Conservation (phyloP, 2,888 invertebrate species). For the Mimas tiliae region DNA sequence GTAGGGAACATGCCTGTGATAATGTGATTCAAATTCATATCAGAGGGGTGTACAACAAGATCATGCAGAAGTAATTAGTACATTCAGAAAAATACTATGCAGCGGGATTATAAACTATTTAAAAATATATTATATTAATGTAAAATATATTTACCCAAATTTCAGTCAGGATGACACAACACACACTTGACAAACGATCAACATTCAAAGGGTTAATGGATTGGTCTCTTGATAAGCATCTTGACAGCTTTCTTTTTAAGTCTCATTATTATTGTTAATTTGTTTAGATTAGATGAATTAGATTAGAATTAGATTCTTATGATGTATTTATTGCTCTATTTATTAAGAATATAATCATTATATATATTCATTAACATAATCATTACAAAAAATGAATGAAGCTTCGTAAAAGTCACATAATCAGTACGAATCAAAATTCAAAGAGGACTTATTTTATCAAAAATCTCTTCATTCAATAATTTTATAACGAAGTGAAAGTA, state of each 20-base stretch:
- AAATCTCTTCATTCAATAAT: constrained; percentile 57
- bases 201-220: constrained; percentile 66
- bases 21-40: constrained; percentile 58
- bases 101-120: constrained; percentile 75
- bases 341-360: constrained; percentile 8
- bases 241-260: constrained; percentile 79
- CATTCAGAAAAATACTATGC: constrained; percentile 78
- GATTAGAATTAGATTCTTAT: constrained; percentile 37
- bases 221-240: constrained; percentile 78
- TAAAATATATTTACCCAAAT: constrained; percentile 82
- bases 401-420: not conserved
- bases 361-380: no score
- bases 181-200: constrained; percentile 74
- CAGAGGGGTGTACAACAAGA: constrained; percentile 69
- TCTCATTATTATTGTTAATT: constrained; percentile 41
- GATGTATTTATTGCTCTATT: constrained; percentile 33
- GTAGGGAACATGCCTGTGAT: constrained; percentile 68
- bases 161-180: constrained; percentile 81
- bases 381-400: constrained; percentile 15
- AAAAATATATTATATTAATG: constrained; percentile 68
- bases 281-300: constrained; percentile 21
- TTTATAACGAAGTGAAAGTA: constrained; percentile 51
- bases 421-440: not conserved
- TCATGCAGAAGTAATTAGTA: constrained; percentile 79
- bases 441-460: constrained; percentile 17